Evolutionary conservation across 2,888 invertebrate genomes (phyloP), one percentile per base, ranked within the genome.

Genomic region (Eupeodes latifasciatus): DNA sequence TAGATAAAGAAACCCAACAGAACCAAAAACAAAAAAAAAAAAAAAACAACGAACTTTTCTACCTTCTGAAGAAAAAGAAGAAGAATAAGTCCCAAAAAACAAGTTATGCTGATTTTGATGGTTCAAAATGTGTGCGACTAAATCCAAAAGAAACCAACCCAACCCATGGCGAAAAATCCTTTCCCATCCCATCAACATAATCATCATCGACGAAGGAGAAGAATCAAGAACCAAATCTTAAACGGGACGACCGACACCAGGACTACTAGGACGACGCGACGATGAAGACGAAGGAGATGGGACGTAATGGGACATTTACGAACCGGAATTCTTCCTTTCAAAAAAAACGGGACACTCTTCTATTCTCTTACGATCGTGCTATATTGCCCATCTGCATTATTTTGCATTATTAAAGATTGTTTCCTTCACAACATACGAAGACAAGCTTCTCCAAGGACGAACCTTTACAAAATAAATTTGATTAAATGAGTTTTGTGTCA

Each of bases 361-460:
- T 40, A 4, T 40, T 40, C 40, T 9, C 40, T 71, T 71, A 19
- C 19, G 53, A 47, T 74, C 57, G 67, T 80, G 83, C 78, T 62
- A 74, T 74, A 74, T 67, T 49, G 81, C 86, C 86, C 87, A 88
- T 88, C 81, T 88, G 87, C 87, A 88, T 84, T 76, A 83, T 76
- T 87, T 87, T 84, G 87, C 84, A 87, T 87, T 87, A 75, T 75
- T 85, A 85, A 81, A 72, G 81, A 85, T 81, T 82, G 74, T 78
- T 82, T 78, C 82, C 78, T 85, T 85, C 78, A 82, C 82, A 82
- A 78, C 27, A 27, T 27, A 27, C 2, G 27, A 27, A 27, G 27
- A 27, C 82, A 85, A 82, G 74, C 85, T 66, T 66, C 66, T 86
- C 27, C 27, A 34, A 44, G 64, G 69, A 40, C 16, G 16, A 62